Evolutionary conservation across 2,888 invertebrate genomes (phyloP).

Genomic region (Drosophila sordidula): DNA sequence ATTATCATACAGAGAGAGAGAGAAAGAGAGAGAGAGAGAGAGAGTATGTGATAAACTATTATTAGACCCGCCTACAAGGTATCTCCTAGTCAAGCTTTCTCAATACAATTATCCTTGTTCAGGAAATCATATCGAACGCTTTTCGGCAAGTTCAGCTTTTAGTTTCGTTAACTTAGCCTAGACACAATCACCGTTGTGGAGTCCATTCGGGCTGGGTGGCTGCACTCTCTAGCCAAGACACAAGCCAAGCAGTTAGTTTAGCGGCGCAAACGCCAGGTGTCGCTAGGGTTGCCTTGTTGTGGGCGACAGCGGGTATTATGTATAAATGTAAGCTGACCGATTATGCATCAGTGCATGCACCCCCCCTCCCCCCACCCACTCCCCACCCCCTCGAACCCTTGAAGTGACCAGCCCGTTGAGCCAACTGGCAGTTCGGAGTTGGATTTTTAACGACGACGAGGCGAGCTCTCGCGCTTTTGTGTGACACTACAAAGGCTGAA

Average conservation of each 20-base stretch:
- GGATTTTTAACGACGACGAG: slow-evolving; percentile 24
- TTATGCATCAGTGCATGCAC: not conserved
- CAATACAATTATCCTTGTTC: not conserved
- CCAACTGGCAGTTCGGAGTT: slow-evolving; percentile 25
- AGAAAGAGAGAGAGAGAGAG: too few relatives aligned
- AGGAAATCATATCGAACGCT: not conserved
- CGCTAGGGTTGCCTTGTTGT: not conserved
- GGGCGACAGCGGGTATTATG: slow-evolving; percentile 1
- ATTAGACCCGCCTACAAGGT: not conserved
- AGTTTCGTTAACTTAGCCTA: not conserved
- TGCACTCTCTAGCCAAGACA: slow-evolving; percentile 1
- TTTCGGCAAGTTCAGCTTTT: not conserved
- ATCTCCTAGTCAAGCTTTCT: not conserved
- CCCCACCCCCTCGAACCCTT: not conserved
- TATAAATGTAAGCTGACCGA: slow-evolving; percentile 18
- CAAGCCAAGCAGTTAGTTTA: not conserved
- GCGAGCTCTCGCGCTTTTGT: slow-evolving; percentile 74
- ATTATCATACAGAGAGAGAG: too few relatives aligned
- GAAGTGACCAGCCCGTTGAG: slow-evolving; percentile 19
- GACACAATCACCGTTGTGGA: not conserved
- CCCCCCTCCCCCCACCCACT: not conserved
- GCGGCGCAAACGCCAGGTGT: not conserved
- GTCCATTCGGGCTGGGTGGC: not conserved
- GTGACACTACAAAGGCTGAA: slow-evolving; percentile 67
- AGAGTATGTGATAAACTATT: too few relatives aligned